Evolutionary conservation across 2,113 vertebrate species (phyloP), one percentile per base, ranked within the genome.

Genomic region (Tachysurus vachellii): DNA sequence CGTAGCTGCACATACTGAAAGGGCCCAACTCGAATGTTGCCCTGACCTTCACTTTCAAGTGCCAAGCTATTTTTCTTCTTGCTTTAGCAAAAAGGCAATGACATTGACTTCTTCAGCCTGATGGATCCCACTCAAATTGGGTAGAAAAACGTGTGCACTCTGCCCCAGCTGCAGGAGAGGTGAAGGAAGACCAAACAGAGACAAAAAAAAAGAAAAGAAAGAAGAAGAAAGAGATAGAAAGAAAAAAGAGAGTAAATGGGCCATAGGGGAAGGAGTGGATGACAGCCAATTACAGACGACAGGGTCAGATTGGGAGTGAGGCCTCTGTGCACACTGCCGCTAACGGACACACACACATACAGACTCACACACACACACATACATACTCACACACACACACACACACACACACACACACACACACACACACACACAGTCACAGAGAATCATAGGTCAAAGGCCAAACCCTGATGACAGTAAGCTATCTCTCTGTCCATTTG

Each of bases 261-360:
- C 64, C 85, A 76, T 64, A 68, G 88, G 86, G 88, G 88, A 80
- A 91, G 88, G 87, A 83, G 91, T 79, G 88, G 88, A 90, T 91
- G 90, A 92, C 84, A 93, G 88, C 91, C 89, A 93, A 88, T 88
- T 92, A 94, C 73, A 87, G 84, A 93, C 93, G 90, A 91, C 92
- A 90, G 92, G 91, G 91, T 93, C 89, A 91, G 91, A 88, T 91
- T 92, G 84, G 88, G 56, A 88, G 80, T 87, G 81, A 26, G 77
- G 71, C 82, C 79, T 80, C 47, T 84, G 80, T 73, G 84, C 56
- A 89, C 90, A 88, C 90, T 90, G 89, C 87, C 88, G 73, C 82
- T 91, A 79, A 79, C 54, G 91, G 90, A 88, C 84, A 83, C 76
- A 83, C 54, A 42, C 54, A 23, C 47, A 79, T 12, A n/a, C 77